Base-by-base conservation (phyloP, 2,888 invertebrate genomes). In the Lampropteryx suffumata region DNA sequence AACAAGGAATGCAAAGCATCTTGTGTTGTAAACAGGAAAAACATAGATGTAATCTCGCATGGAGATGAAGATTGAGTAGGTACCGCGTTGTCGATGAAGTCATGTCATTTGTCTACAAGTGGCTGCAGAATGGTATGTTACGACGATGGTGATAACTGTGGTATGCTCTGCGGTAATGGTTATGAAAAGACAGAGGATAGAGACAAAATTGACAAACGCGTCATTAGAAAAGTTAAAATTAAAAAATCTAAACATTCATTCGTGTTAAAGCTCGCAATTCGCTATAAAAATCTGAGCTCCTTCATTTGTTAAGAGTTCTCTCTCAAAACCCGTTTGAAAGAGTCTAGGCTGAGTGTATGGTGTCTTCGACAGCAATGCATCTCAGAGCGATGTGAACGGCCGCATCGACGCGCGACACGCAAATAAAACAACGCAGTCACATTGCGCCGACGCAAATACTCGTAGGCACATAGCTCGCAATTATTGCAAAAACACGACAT, bases 371-470 rank as follows among this genome's bases (percentile, higher is more conserved):
- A 29, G 28, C 1, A 27, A 34, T 24, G 37, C 32, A 44, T 43
- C 30, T 21, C n/a, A 30, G 9, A 10, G 55, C 33, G 52, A 79
- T 78, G 88, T 88, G 86, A 89, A 87, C 75, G 88, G 67, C 86
- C 88, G 76, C 75, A 59, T 68, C 70, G 83, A 77, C 84, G 71
- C 84, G 86, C 84, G 84, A 82, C 82, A 76, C 81, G 82, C 81
- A 86, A 88, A 89, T 86, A 86, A 82, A 84, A 56, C 58, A 26
- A 14, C 10, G 26, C 37, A 59, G 42, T 52, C 56, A 46, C 59
- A 50, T 52, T 42, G 57, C 55, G 26, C 42, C 56, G 73, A 71
- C 76, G 72, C 74, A 81, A 83, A 83, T 82, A n/a, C n/a, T n/a
- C n/a, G n/a, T n/a, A 84, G 71, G 67, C 73, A 67, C 79, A 73